phyloP scores from a whole-genome alignment of 2,797 vertebrate species.

The Rhabdomys pumilio region DNA sequence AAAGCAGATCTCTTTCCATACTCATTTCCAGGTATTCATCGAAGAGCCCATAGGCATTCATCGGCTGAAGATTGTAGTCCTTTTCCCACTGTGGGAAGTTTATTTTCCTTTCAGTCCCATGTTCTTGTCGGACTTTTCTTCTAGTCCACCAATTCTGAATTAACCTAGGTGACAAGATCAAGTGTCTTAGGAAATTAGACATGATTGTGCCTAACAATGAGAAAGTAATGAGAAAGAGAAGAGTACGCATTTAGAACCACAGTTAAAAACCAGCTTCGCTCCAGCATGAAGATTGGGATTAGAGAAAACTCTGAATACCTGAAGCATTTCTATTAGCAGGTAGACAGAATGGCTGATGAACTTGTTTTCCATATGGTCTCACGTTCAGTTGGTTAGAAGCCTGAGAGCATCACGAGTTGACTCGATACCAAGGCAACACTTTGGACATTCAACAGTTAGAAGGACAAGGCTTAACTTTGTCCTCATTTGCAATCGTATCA shows the following conservation, averaged over 20 bases:
- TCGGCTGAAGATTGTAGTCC: conserved; percentile 96
- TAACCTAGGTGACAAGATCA: conserved; percentile 88
- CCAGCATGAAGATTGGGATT: not conserved
- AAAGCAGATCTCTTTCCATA: conserved; percentile 87
- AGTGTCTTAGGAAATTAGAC: conserved; percentile 14
- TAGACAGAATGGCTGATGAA: not conserved
- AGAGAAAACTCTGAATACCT: not conserved
- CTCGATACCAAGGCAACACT: not conserved
- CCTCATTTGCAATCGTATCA: not conserved
- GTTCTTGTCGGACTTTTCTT: conserved; percentile 92
- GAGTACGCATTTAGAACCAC: not conserved
- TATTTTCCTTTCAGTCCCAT: conserved; percentile 91
- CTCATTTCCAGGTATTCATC: conserved; percentile 98
- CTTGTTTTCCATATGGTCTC: not conserved
- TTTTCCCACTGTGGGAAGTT: conserved; percentile 96
- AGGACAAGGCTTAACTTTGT: not conserved
- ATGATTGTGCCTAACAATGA: not conserved
- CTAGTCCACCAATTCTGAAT: conserved; percentile 98
- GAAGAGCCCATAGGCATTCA: conserved; percentile 96
- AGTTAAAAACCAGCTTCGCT: conserved; percentile 8
- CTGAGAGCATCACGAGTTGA: not conserved
- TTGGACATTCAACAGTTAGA: not conserved
- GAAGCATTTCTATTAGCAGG: not conserved
- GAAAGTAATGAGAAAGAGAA: not conserved
- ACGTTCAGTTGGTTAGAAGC: not conserved